Percentiles rank a stretch among this genome's conserved stretches.
Evolutionary conservation across 2,888 invertebrate species (phyloP).

Genomic region (Cephonodes hylas): DNA sequence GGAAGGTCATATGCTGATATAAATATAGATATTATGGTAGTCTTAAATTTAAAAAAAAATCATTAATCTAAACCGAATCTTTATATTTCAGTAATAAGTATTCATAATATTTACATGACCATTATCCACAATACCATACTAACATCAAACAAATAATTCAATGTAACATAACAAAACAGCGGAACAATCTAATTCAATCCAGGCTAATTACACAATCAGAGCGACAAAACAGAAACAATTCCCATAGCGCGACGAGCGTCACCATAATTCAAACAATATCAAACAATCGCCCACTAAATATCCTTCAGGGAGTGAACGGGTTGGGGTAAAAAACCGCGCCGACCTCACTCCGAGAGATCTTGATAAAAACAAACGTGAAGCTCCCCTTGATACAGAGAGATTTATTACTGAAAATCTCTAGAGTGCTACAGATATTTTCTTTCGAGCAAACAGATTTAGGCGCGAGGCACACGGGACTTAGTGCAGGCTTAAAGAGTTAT

Average conservation of each 20-base stretch:
- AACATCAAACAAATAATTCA: neutral
- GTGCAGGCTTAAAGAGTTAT: conserved; percentile 2
- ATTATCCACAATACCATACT: neutral
- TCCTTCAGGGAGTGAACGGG: conserved; percentile 41
- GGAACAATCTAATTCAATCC: neutral
- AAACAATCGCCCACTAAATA: conserved; percentile 37
- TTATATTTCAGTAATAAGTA: too few relatives aligned
- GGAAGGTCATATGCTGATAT: too few relatives aligned
- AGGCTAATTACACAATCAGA: neutral
- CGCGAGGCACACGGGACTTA: neutral
- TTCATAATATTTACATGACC: too few relatives aligned
- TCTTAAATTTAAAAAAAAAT: too few relatives aligned
- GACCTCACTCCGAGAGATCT: conserved; percentile 45
- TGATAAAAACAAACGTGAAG: conserved; percentile 61
- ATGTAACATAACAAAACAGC: neutral
- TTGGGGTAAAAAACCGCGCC: conserved; percentile 25
- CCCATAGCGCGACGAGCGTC: neutral
- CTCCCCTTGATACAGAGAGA: conserved; percentile 59
- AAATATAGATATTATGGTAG: too few relatives aligned
- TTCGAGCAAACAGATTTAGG: conserved; percentile 47
- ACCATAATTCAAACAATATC: conserved; percentile 17
- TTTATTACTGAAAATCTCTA: conserved; percentile 64
- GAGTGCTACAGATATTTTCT: conserved; percentile 59
- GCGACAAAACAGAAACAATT: neutral
- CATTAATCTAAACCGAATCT: too few relatives aligned